A percentile compares a stretch with the other conserved stretches of the same genome.
Conservation (phyloP, 2,113 vertebrate genomes). For the Choloepus hoffmanni region DNA sequence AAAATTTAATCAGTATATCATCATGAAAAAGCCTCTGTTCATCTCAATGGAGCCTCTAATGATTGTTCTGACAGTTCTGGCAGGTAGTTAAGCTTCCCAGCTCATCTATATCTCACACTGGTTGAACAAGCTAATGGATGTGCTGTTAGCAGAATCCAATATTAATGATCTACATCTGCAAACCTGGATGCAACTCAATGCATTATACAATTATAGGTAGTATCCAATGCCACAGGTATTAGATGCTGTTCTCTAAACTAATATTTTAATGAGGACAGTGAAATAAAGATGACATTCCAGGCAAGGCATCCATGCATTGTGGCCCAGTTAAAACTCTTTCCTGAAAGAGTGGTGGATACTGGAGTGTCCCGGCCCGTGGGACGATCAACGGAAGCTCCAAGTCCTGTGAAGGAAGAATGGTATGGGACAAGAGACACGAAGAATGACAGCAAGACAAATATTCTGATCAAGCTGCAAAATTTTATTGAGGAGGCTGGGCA, state of each 20-base stretch:
- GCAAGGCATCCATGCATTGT: conserved; percentile 78
- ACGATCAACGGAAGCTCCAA: no score
- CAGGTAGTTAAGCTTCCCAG: conserved; percentile 85
- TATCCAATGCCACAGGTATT: conserved; percentile 87
- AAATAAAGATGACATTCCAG: conserved; percentile 85
- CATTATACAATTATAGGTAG: conserved; percentile 85
- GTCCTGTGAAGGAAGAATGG: no score
- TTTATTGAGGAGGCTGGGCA: no score
- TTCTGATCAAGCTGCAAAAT: no score
- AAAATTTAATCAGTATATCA: conserved; percentile 88
- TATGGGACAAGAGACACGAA: no score
- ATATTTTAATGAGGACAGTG: conserved; percentile 86
- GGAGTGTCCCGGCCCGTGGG: no score
- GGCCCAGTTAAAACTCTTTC: conserved; percentile 78
- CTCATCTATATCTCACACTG: conserved; percentile 86
- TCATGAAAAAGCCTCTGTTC: conserved; percentile 86
- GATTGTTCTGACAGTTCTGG: conserved; percentile 88
- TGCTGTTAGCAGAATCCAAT: conserved; percentile 88
- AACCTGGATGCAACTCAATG: conserved; percentile 86
- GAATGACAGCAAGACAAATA: no score
- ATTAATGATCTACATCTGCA: conserved; percentile 86
- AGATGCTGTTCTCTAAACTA: conserved; percentile 84
- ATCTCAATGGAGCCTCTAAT: conserved; percentile 88
- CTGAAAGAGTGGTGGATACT: conserved; percentile 63
- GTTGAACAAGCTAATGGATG: conserved; percentile 88